phyloP scores from a whole-genome alignment of 1,140 invertebrate genomes.

The Listronotus bonariensis region DNA sequence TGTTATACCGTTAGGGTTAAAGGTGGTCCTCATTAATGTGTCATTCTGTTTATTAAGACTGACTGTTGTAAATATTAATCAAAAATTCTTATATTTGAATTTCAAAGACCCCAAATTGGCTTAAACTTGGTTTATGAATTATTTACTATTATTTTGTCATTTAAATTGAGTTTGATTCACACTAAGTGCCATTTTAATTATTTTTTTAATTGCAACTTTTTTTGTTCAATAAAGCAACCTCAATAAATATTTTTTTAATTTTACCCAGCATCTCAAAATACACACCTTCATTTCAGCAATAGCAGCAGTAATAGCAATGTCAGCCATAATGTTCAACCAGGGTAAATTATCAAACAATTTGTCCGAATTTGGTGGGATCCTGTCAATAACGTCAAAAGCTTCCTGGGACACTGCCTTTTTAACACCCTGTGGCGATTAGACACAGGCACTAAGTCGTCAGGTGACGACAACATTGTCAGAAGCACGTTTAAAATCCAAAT shows the following conservation, averaged over 20 bases:
- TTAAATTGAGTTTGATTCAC: too few relatives aligned
- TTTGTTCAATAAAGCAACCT: not conserved
- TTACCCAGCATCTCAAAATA: not conserved
- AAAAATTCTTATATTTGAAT: too few relatives aligned
- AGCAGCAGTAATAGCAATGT: slow-evolving; percentile 52
- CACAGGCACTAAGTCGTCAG: slow-evolving; percentile 42
- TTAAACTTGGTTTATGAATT: too few relatives aligned
- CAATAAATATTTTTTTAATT: not conserved
- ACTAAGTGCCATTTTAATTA: too few relatives aligned
- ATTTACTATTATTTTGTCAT: too few relatives aligned
- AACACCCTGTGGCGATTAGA: slow-evolving; percentile 41
- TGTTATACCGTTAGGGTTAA: too few relatives aligned
- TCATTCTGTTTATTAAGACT: too few relatives aligned
- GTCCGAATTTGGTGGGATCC: slow-evolving; percentile 50
- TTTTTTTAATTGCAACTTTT: too few relatives aligned
- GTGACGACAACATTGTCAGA: slow-evolving; percentile 45
- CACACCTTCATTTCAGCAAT: slow-evolving; percentile 53
- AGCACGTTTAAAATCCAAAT: slow-evolving; percentile 25
- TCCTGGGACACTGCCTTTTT: slow-evolving; percentile 44
- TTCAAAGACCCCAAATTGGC: too few relatives aligned
- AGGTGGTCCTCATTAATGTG: too few relatives aligned
- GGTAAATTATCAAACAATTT: slow-evolving; percentile 50
- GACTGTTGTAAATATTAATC: too few relatives aligned
- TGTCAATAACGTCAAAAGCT: slow-evolving; percentile 37
- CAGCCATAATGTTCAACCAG: slow-evolving; percentile 53